phyloP scores from a whole-genome alignment of 1,140 invertebrate genomes.

The Rhyzopertha dominica region DNA sequence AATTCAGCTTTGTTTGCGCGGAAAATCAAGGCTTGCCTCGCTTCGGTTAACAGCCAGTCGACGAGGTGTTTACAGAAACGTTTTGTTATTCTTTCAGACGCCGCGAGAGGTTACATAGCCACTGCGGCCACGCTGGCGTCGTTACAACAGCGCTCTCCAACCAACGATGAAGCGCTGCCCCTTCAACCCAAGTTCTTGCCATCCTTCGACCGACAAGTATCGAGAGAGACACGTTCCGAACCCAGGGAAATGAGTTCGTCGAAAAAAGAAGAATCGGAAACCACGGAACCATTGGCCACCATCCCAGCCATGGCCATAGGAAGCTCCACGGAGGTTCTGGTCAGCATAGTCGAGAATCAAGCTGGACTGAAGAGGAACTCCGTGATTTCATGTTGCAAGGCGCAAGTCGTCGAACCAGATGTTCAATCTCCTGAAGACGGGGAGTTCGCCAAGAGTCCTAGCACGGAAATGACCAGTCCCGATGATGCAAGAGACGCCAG shows the following conservation, averaged over 20 bases:
- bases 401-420: not conserved
- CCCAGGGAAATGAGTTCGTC: slow-evolving; percentile 26
- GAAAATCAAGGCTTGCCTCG: too few species aligned
- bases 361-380: slow-evolving; percentile 32
- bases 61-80: not conserved
- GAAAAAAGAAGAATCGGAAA: slow-evolving; percentile 9
- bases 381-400: slow-evolving; percentile 20
- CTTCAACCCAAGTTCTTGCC: slow-evolving; percentile 58
- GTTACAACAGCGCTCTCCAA: slow-evolving; percentile 60
- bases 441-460: slow-evolving; percentile 26
- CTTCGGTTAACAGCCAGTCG: too few species aligned
- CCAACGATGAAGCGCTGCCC: slow-evolving; percentile 58
- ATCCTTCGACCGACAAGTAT: slow-evolving; percentile 28
- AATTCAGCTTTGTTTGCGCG: too few species aligned
- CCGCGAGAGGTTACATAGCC: slow-evolving; percentile 34
- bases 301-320: slow-evolving; percentile 37
- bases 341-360: slow-evolving; percentile 38
- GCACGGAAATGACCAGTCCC: slow-evolving; percentile 34
- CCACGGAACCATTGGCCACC: slow-evolving; percentile 27
- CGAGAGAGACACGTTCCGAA: slow-evolving; percentile 30
- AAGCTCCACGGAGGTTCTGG: slow-evolving; percentile 36
- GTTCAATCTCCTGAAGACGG: not conserved
- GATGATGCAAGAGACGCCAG: too few species aligned
- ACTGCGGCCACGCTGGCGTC: slow-evolving; percentile 43
- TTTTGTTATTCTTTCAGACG: not conserved